Base-by-base conservation (phyloP, 2,888 invertebrate species). In the Aleiodes alternator region DNA sequence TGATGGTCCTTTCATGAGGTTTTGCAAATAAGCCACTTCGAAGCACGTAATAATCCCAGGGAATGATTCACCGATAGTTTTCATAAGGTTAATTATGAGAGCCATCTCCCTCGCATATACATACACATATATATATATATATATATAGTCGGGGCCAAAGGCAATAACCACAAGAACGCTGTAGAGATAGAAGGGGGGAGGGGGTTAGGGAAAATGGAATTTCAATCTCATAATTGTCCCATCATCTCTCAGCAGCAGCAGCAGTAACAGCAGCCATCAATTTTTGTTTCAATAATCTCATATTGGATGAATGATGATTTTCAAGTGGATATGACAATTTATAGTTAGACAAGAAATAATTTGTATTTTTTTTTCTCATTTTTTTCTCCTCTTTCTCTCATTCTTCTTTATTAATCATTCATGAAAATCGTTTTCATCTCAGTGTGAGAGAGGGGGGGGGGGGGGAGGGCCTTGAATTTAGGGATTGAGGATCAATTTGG, bases 401-500 rank as follows among this genome's bases (percentile, higher is more conserved):
- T 64, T 9, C 43, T 48, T 23, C 23, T 48, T 64, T 64, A 16
- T 56, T 34, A 55, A 55, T 55, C 14, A 59, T 59, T 59, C 14
- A 56, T 7, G 56, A 9, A 9, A 56, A 56, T 16, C 23, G 56
- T 56, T 56, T 23, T 23, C 56, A 23, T 56, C 56, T 38, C 23
- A 9, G 23, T 23, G 23, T 1, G 23, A 23, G 23, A 2, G 23
- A 2, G 56, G 8, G 50, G 7, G 1, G 23, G 23, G 23, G 23
- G 23, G 23, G 23, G 23, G 56, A 5, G 50, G 7, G 1, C 14
- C n/a, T 14, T 53, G 51, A 56, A 8, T 75, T 81, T 79, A 74
- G 79, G 86, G 84, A 88, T 88, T 86, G 84, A 81, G 85, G 84
- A 87, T 89, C 88, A 87, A 88, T 88, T 88, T 84, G 84, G 84